Base-by-base conservation (phyloP, 2,797 vertebrate species). In the Bovichtus variegatus region DNA sequence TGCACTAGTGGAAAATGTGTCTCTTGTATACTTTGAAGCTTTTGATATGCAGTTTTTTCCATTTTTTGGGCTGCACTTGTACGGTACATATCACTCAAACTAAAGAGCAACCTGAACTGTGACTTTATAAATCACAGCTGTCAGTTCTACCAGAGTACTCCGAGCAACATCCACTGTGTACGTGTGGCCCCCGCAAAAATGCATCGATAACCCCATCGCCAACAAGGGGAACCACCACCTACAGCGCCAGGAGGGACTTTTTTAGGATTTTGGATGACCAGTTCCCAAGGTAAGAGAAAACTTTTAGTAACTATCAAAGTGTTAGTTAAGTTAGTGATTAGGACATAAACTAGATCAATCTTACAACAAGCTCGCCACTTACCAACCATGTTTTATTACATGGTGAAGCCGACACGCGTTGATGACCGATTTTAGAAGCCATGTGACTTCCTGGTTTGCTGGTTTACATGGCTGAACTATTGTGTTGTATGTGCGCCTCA, bases 41-140 rank as follows among this genome's bases (percentile, higher is more conserved):
- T 80, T 74, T 75, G 51, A 55, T 79, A 41, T 59, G 23, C 43
- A 46, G 50, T 40, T 43, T 53, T 40, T 67, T 23, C n/a, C 16
- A 49, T 50, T 76, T 60, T n/a, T n/a, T 68, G 70, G 40, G 75
- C 25, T 62, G 62, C 27, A 67, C 58, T 69, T 57, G 77, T 43
- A 25, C 63, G 44, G 58, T 27, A 36, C 36, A 54, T 38, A 50
- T 54, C 34, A 29, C 69, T 78, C 62, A 74, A 72, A 85, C 60
- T 69, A 54, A 43, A 72, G 59, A 78, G 58, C 64, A 78, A 59
- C 53, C 40, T 75, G 81, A 81, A 81, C 60, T 73, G 31, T 70
- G 6, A 77, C 58, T 82, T 11, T n/a, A n/a, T n/a, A n/a, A n/a
- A n/a, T n/a, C n/a, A n/a, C n/a, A n/a, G n/a, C n/a, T n/a, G n/a